A percentile compares a stretch with the other conserved stretches of the same genome.
Evolutionary conservation across 2,888 invertebrate species (phyloP).

Genomic region (Deilephila elpenor): DNA sequence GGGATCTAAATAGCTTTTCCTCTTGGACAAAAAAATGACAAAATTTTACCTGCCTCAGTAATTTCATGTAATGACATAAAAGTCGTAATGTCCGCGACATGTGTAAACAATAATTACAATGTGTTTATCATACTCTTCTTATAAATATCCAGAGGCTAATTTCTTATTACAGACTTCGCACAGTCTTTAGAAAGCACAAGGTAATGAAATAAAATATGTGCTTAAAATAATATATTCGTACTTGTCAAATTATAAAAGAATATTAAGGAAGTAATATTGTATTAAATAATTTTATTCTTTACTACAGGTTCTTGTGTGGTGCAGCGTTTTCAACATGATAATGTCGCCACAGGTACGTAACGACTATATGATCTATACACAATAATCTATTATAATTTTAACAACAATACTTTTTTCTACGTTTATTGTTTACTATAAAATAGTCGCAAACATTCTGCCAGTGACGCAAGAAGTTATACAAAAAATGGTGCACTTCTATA

Average conservation of each 20-base stretch:
- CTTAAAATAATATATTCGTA: neutral
- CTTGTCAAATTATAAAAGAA: neutral
- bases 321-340: conserved; percentile 44
- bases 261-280: neutral
- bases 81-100: neutral
- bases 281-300: conserved; percentile 13
- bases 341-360: conserved; percentile 49
- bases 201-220: neutral
- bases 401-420: too few species aligned
- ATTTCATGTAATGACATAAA: neutral
- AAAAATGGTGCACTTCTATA: too few species aligned
- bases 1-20: too few species aligned
- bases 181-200: neutral
- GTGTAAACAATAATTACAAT: neutral
- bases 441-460: too few species aligned
- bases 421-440: too few species aligned
- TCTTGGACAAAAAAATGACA: neutral
- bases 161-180: neutral
- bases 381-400: too few species aligned
- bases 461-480: too few species aligned
- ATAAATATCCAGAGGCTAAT: neutral
- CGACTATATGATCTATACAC: too few species aligned
- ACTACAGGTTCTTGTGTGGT: conserved; percentile 36
- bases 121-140: neutral
- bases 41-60: neutral